These are phyloP conservation scores for Sandelia bainsii DNA, from an alignment of 2,797 vertebrate species.

Conservation along the genomic window DNA sequence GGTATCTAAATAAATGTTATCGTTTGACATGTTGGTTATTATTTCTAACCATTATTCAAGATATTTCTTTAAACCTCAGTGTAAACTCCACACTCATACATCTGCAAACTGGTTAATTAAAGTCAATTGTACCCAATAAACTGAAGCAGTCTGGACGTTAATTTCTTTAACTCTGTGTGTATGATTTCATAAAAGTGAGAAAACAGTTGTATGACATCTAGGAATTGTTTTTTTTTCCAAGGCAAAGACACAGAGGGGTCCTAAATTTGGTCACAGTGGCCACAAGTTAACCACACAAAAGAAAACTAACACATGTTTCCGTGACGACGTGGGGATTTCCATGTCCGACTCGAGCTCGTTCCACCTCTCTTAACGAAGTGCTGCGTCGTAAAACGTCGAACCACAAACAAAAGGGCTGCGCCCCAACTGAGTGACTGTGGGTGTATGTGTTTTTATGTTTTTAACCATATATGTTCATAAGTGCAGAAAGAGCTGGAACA, in stretches of 20 bases:
- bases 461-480: constrained; percentile 14
- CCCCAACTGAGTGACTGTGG: constrained; percentile 34
- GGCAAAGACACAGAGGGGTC: constrained; percentile 40
- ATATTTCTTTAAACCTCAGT: too few species aligned
- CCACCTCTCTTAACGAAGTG: constrained; percentile 58
- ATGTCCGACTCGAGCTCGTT: constrained; percentile 18
- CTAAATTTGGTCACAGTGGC: constrained; percentile 37
- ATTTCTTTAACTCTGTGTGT: constrained; percentile 19
- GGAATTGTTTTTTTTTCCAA: constrained; percentile 13
- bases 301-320: constrained; percentile 50
- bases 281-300: constrained; percentile 47
- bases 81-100: neutral
- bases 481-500: neutral
- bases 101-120: constrained; percentile 31
- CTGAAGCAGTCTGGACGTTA: constrained; percentile 24
- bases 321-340: constrained; percentile 54
- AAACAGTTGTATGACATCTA: constrained; percentile 33
- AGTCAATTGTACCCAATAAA: constrained; percentile 51
- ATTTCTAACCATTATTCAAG: too few species aligned
- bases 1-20: too few species aligned
- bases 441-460: constrained; percentile 41
- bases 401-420: constrained; percentile 62
- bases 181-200: constrained; percentile 57
- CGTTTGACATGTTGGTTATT: too few species aligned
- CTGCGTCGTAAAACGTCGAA: constrained; percentile 55